Base-by-base conservation (phyloP, 2,113 vertebrate species). In the Pipa parva region DNA sequence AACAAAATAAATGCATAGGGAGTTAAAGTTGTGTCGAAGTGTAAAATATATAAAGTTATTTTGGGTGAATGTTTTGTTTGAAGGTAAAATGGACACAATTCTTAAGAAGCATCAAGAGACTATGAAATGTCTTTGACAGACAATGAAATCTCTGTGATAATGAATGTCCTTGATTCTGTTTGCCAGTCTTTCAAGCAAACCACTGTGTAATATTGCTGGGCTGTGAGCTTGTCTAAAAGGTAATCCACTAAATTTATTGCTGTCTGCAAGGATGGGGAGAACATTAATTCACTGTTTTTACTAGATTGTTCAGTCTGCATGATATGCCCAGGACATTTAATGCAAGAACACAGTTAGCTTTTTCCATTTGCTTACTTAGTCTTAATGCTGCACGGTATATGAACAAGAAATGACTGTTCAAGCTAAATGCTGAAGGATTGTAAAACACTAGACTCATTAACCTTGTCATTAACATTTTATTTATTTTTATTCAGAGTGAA, bases 91-190 rank as follows among this genome's bases (percentile, higher is more conserved):
- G 20, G 74, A 1, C 39, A 24, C 70, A 50, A 48, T 73, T 4
- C 57, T 70, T 59, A 60, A 66, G 33, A 18, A 36, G 21, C 66
- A 22, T 66, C 13, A 60, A 57, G 55, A 58, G 18, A 56, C 0
- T 26, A 15, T 48, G 49, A 37, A 21, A 11, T 36, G 18, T 36
- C 45, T 61, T 1, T 10, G 63, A 73, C 49, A 69, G 73, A 59
- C 50, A 65, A 71, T 51, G n/a, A 31, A 68, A 46, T 71, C 69
- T 78, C 22, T 74, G 56, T 79, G 59, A 62, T 73, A 72, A 68
- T 76, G 27, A 22, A 71, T 76, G 27, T 51, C 63, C 71, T 76
- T 71, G 63, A 73, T 70, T 75, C 51, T 73, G 9, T 75, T 79
- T 76, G 17, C 59, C 22, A 72, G 15, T 66, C 18, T 74, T 72